Percentiles rank a stretch among this genome's conserved stretches.
Evolutionary conservation across 2,113 vertebrate genomes (phyloP).

Genomic region (Rattus norvegicus): DNA sequence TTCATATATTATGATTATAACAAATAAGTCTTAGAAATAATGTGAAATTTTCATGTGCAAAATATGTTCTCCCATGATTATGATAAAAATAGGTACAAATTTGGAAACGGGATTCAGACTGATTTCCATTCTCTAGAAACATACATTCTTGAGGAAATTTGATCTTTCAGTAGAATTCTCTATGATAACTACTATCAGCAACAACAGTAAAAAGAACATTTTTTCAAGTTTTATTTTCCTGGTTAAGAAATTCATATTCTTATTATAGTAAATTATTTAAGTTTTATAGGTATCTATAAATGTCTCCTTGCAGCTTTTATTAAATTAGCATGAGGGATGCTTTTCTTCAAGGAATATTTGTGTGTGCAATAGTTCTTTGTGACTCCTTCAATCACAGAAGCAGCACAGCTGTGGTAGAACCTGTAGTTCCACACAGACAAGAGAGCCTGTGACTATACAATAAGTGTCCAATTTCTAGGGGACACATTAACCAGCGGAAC

Average conservation of each 20-base stretch:
- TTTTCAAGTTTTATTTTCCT: neutral
- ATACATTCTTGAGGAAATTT: neutral
- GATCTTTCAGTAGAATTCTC: neutral
- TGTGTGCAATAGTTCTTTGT: neutral
- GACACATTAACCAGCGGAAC: neutral
- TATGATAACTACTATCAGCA: neutral
- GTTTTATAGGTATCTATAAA: neutral
- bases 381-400: neutral
- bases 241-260: neutral
- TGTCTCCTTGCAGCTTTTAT: neutral
- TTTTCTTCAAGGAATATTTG: neutral
- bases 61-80: neutral
- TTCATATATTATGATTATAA: conserved; percentile 14
- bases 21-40: neutral
- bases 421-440: neutral
- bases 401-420: neutral
- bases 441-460: neutral
- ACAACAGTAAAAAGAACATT: neutral
- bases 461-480: neutral
- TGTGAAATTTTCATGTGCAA: neutral
- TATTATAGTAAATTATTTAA: neutral
- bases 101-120: neutral
- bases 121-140: neutral
- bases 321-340: neutral
- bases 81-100: neutral